Evolutionary conservation across 1,140 invertebrate species (phyloP).

Genomic region (Drosophila sulfurigaster): DNA sequence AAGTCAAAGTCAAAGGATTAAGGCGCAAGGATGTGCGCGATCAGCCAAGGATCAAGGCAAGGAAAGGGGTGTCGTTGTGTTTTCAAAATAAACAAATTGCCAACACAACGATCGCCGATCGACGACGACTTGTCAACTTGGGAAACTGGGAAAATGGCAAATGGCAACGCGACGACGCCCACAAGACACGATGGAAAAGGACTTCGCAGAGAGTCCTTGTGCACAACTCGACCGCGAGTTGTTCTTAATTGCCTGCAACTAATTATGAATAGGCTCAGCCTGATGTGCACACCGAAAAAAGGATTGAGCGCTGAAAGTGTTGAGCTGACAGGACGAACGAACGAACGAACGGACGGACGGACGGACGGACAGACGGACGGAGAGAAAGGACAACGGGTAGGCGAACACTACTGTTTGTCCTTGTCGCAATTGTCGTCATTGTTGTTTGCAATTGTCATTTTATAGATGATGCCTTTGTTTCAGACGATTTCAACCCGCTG

Average conservation of each 20-base stretch:
- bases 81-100: constrained; percentile 83
- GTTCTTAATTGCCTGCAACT: constrained; percentile 79
- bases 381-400: not conserved
- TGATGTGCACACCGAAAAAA: constrained; percentile 39
- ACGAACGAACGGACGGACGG: not conserved
- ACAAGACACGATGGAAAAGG: not conserved
- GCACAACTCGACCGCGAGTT: constrained; percentile 60
- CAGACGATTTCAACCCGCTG: constrained; percentile 29
- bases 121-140: not conserved
- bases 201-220: constrained; percentile 49
- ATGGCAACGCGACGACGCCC: constrained; percentile 36
- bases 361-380: not conserved
- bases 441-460: constrained; percentile 83
- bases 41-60: constrained; percentile 29
- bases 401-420: constrained; percentile 73
- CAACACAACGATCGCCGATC: constrained; percentile 29
- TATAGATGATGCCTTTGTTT: constrained; percentile 81
- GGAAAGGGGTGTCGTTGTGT: constrained; percentile 78
- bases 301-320: constrained; percentile 52
- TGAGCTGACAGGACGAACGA: constrained; percentile 1
- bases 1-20: constrained; percentile 75
- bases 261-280: constrained; percentile 72
- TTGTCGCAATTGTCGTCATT: constrained; percentile 81
- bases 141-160: not conserved
- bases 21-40: constrained; percentile 25